phyloP scores from a whole-genome alignment of 1,140 invertebrate genomes.

The Harlomillsia oculata region DNA sequence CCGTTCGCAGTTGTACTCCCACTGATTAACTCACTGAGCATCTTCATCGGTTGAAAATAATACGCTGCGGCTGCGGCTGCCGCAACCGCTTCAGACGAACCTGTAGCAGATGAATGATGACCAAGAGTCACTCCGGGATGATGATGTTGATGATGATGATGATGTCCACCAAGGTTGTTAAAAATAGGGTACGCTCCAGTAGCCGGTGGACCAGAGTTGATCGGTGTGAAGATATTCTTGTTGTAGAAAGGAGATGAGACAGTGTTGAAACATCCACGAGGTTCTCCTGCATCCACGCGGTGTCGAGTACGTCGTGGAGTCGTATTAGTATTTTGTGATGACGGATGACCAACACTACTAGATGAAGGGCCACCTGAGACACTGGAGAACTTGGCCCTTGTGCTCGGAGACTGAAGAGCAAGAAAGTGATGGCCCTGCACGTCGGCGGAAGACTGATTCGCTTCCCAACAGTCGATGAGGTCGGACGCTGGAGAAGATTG shows the following conservation, averaged over 20 bases:
- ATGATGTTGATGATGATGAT: slow-evolving; percentile 9
- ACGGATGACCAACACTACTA: not conserved
- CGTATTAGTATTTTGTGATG: slow-evolving; percentile 8
- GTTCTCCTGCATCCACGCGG: slow-evolving; percentile 32
- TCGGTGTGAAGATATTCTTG: slow-evolving; percentile 12
- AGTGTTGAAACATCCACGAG: slow-evolving; percentile 30
- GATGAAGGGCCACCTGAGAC: too few relatives aligned
- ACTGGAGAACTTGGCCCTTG: slow-evolving; percentile 8
- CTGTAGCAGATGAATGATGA: not conserved
- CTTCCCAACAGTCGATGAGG: not conserved
- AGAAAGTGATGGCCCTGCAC: not conserved
- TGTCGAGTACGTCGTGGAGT: slow-evolving; percentile 19
- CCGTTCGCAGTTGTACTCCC: not conserved
- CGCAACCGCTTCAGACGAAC: not conserved
- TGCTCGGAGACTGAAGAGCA: not conserved
- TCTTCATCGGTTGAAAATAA: slow-evolving; percentile 32
- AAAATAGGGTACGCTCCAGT: not conserved
- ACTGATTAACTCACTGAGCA: slow-evolving; percentile 30
- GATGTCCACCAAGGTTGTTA: not conserved
- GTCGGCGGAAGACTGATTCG: too few relatives aligned
- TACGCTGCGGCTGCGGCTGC: not conserved
- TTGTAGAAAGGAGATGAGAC: slow-evolving; percentile 8
- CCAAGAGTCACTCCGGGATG: not conserved
- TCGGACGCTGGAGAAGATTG: not conserved
- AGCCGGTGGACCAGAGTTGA: not conserved